A percentile compares a stretch with the other conserved stretches of the same genome.
These are phyloP conservation scores for Callospermophilus lateralis DNA, from an alignment of 2,113 vertebrate genomes.

Conservation along the genomic window DNA sequence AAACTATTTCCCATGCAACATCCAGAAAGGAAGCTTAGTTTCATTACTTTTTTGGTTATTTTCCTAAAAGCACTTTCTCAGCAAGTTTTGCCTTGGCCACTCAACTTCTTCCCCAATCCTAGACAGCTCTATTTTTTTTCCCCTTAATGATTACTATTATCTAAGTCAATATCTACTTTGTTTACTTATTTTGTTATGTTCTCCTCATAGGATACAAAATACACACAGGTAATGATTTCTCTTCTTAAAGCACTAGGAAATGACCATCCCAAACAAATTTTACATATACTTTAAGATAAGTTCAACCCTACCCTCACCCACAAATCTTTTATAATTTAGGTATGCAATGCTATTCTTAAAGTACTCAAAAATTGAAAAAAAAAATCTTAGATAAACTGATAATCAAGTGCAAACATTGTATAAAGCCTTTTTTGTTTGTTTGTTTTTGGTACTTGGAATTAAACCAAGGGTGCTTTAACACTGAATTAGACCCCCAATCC, in stretches of 20 bases:
- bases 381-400: not conserved
- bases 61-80: not conserved
- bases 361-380: not conserved
- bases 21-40: not conserved
- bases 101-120: not conserved
- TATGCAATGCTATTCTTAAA: not conserved
- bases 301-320: not conserved
- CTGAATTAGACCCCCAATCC: no score
- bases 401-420: not conserved
- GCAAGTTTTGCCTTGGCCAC: not conserved
- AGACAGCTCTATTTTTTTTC: not conserved
- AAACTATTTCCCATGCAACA: not conserved
- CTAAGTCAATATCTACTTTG: not conserved
- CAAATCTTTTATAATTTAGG: not conserved
- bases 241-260: not conserved
- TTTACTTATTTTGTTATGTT: not conserved
- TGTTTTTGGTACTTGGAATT: no score
- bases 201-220: not conserved
- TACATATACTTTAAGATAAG: conserved; percentile 7
- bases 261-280: not conserved
- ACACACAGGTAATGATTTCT: not conserved
- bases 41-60: not conserved
- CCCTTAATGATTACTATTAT: not conserved
- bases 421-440: not conserved
- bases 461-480: no score